Conservation (phyloP, 1,140 invertebrate species). For the Drosophila pseudoananassae region DNA sequence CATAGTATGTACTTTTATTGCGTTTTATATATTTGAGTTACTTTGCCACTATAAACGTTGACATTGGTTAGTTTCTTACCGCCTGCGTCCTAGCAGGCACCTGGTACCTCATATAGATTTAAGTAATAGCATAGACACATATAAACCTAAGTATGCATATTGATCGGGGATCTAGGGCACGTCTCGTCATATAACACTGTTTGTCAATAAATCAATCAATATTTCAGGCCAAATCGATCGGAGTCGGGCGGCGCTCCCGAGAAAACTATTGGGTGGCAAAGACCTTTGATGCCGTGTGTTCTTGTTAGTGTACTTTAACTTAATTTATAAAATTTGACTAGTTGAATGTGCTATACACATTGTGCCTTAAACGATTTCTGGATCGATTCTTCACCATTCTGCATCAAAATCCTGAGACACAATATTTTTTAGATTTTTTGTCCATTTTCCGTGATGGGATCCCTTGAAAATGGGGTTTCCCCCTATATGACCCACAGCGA, state of each 20-base stretch:
- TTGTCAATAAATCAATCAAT: conserved; percentile 27
- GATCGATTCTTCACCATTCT: too few relatives aligned
- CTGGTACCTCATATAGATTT: conserved; percentile 45
- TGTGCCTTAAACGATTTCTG: background rate
- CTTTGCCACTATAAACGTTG: conserved; percentile 37
- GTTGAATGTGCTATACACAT: conserved; percentile 83
- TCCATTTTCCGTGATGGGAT: too few relatives aligned
- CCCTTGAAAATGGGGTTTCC: too few relatives aligned
- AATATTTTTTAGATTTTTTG: too few relatives aligned
- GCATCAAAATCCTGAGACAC: too few relatives aligned
- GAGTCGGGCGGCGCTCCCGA: background rate
- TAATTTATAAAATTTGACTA: conserved; percentile 81
- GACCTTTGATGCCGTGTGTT: conserved; percentile 57
- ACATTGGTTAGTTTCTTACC: conserved; percentile 55
- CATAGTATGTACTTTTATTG: conserved; percentile 56
- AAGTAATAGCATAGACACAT: conserved; percentile 55
- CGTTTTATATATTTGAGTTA: conserved; percentile 46
- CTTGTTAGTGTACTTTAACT: conserved; percentile 70
- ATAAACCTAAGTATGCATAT: conserved; percentile 61
- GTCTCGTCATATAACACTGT: conserved; percentile 18
- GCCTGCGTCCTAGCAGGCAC: conserved; percentile 16
- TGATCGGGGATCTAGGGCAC: conserved; percentile 66
- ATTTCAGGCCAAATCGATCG: conserved; percentile 20
- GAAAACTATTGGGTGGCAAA: conserved; percentile 19
- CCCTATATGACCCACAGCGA: too few relatives aligned